Evolutionary conservation across 2,797 vertebrate genomes (phyloP), one percentile per base, ranked within the genome.

Genomic region (Gymnoscopelus braueri): DNA sequence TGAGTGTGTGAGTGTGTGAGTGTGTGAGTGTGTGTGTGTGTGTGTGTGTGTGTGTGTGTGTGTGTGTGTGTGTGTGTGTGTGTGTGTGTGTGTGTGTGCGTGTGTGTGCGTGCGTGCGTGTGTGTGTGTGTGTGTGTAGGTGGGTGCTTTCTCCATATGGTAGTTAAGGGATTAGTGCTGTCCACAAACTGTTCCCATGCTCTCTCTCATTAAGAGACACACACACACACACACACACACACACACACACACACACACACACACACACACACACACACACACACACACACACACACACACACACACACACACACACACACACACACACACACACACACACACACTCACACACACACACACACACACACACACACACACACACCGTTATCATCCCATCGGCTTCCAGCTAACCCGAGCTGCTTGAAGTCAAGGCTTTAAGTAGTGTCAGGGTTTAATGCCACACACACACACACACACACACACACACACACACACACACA

Each of bases 351-450:
- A 71, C 48, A 53, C 63, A 72, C 48, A 57, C 39, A 71, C 48
- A 53, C 63, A 72, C 48, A 53, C 63, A n/a, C n/a, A n/a, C 51
- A 44, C 29, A 57, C 39, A 71, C 48, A 53, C 63, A 72, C 48
- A 53, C 63, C 82, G 89, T 86, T 90, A 92, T 92, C 91, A 80
- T 82, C 80, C 75, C 84, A 91, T 92, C 88, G 19, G 84, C 83
- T 86, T 85, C 71, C 64, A 68, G 77, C 89, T 80, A 91, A 92
- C 85, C 78, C 83, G 89, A 93, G 90, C 88, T 72, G 81, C 90
- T 94, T 94, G 92, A 93, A 94, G 93, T 94, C 90, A 92, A 88
- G 83, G 88, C 89, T 92, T 93, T 92, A 89, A 93, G 92, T 88
- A 81, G 90, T 90, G 92, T 92, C 79, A 88, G 90, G 87, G 92